phyloP scores from a whole-genome alignment of 2,797 vertebrate genomes.

The Atherinosoma microstoma region DNA sequence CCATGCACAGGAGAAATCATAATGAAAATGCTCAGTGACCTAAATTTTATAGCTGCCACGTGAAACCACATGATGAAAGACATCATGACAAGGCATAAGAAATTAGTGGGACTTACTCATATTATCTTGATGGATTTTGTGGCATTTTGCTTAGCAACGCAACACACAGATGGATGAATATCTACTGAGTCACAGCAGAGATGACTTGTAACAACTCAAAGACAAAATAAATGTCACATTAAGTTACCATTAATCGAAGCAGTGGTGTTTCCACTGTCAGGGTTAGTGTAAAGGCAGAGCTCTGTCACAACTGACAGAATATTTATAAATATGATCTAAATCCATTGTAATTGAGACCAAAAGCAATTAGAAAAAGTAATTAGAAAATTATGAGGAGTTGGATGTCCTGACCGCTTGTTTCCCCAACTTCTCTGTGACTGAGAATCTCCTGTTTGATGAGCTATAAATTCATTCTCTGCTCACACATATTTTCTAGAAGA shows the following conservation, averaged over 20 bases:
- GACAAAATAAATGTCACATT: conserved; percentile 15
- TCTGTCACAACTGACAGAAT: not conserved
- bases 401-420: not conserved
- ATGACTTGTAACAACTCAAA: conserved; percentile 19
- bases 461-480: not conserved
- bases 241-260: conserved; percentile 5
- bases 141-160: conserved; percentile 34
- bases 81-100: conserved; percentile 15
- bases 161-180: conserved; percentile 29
- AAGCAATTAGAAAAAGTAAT: not conserved
- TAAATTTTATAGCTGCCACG: conserved; percentile 35
- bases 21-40: conserved; percentile 48
- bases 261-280: not conserved
- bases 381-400: no score
- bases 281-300: conserved; percentile 12
- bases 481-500: conserved; percentile 3
- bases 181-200: conserved; percentile 47
- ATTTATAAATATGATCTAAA: not conserved
- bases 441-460: not conserved
- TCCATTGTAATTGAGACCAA: not conserved
- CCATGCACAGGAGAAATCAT: conserved; percentile 25
- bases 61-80: conserved; percentile 29
- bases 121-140: conserved; percentile 31
- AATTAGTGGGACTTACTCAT: conserved; percentile 26
- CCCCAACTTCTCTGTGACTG: not conserved